Conservation (phyloP, 2,888 invertebrate species). For the Listrodromus nycthemerus region DNA sequence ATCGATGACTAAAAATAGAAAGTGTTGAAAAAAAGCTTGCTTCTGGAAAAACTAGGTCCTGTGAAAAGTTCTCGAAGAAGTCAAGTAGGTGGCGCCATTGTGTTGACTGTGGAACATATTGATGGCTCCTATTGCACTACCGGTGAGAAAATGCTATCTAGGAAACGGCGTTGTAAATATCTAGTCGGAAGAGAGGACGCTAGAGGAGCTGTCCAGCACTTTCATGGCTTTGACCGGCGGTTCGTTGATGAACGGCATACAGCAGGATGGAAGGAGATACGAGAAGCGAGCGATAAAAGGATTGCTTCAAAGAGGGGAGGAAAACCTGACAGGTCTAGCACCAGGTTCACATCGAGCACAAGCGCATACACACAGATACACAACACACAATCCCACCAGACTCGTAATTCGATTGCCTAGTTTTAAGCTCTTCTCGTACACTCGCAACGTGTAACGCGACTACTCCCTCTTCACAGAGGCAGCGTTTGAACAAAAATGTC, state of each 20-base stretch:
- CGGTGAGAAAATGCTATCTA: too few relatives aligned
- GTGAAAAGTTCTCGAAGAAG: too few relatives aligned
- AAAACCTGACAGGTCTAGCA: conserved; percentile 1
- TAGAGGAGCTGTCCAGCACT: background rate
- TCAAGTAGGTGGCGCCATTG: too few relatives aligned
- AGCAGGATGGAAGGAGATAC: conserved; percentile 1
- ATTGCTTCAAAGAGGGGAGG: conserved; percentile 37
- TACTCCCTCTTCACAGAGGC: conserved; percentile 12
- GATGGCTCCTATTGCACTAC: too few relatives aligned
- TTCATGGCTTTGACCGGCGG: too few relatives aligned
- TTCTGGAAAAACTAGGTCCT: too few relatives aligned
- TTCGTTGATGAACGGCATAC: too few relatives aligned
- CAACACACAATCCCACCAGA: background rate
- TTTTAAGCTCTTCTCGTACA: conserved; percentile 54
- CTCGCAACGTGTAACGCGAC: conserved; percentile 34
- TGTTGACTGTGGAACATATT: too few relatives aligned
- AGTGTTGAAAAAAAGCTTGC: too few relatives aligned
- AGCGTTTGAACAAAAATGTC: conserved; percentile 49
- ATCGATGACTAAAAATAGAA: background rate
- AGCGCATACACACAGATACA: background rate
- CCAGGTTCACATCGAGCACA: conserved; percentile 7
- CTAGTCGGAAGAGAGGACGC: too few relatives aligned
- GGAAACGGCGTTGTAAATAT: too few relatives aligned
- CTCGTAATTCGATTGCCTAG: conserved; percentile 57
- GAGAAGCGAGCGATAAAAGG: conserved; percentile 40